Base-by-base conservation (phyloP, 2,888 invertebrate species). In the Cantharis nigra region DNA sequence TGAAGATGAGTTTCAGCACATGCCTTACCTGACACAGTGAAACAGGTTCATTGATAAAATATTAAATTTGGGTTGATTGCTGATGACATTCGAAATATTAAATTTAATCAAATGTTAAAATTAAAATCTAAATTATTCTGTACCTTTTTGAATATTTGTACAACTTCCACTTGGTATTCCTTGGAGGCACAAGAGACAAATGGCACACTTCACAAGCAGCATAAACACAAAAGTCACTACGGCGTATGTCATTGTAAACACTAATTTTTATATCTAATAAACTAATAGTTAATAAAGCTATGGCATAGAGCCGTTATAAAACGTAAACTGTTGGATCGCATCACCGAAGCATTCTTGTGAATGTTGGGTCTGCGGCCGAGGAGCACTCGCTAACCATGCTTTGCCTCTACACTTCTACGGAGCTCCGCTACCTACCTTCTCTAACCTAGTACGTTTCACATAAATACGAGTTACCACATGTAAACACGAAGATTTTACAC, bases 371-470 rank as follows among this genome's bases (percentile, higher is more conserved):
- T 77, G 81, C 80, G 81, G 80, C 80, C 83, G 83, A 83, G 83
- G 83, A 83, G 82, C 83, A 82, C 82, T 83, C 75, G 74, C 73
- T 79, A 79, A 75, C 76, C 80, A 75, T 75, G 77, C 76, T 79
- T 78, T 74, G 79, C 78, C 77, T 76, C 75, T 74, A 71, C 74
- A 49, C 49, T 49, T 49, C 49, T 49, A 49, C 23, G 71, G 65
- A 73, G 64, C 76, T 76, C 78, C 72, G 81, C 82, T 78, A 81
- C 81, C 82, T 82, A 81, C 83, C 83, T 83, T 83, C 80, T 81
- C 78, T 80, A 80, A 80, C 81, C 79, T 78, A 78, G 78, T 81
- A 80, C 81, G 80, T 33, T 76, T 72, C 49, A 65, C 49, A 13
- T 70, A 78, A 65, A 69, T 75, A 26, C 23, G 14, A 64, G 75